Evolutionary conservation across 1,140 invertebrate genomes (phyloP), one percentile per base, ranked within the genome.

Genomic region (Telenomus remus): DNA sequence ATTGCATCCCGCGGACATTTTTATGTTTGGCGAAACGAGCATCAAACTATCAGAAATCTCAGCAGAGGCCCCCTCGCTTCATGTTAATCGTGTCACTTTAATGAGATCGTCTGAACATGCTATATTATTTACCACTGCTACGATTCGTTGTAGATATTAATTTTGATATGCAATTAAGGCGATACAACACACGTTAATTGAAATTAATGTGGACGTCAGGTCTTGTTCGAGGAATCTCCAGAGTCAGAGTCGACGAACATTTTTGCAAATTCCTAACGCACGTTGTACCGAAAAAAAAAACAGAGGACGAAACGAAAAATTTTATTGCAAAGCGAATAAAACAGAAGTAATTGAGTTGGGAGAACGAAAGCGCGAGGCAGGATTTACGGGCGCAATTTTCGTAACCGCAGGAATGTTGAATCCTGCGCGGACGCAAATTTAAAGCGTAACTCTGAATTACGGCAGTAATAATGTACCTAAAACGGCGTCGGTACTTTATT

Each of bases 391-490:
- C n/a, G 35, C 47, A 59, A 73, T 65, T 54, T 44, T 43, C 27
- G 39, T 37, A 47, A 72, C 60, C 68, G 16, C 53, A 71, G 42
- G 66, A 70, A 70, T 70, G 54, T 59, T 59, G 39, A 56, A 44
- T 46, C 10, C 48, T 11, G 49, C 48, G 42, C 10, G 14, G 15
- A 53, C 51, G 68, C 47, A 57, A 64, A 64, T 72, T 64, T 64
- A 64, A 72, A 72, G 59, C 61, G 56, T 48, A 73, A 66, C 43
- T 60, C 34, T 46, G 16, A 59, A 64, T 71, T 72, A 46, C 69
- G 12, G 55, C 43, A n/a, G 61, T 60, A 73, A 73, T 73, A 55
- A 53, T 15, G 34, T 48, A 54, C 15, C 54, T 44, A 13, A n/a
- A n/a, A 56, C 68, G 34, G 39, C 59, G 48, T 55, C 43, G 42